Evolutionary conservation across 1,140 invertebrate species (phyloP), one percentile per base, ranked within the genome.

Genomic region (Bombus waltoni): DNA sequence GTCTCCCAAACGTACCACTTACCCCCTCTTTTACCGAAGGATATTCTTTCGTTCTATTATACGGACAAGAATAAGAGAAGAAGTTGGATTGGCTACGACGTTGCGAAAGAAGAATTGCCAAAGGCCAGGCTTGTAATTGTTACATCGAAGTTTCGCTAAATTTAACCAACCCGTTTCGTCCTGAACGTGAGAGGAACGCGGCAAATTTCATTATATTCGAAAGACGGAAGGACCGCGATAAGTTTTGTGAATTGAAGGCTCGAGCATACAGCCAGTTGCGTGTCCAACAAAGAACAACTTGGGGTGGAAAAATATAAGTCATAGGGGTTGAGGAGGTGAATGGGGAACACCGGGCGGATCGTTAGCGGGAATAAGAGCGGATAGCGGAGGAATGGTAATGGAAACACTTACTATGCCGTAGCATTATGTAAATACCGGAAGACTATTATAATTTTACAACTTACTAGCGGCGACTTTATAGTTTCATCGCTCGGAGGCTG

Each of bases 341-440:
- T 25, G n/a, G 22, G 65, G 22, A 35, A 40, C 59, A 44, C 18
- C 28, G 75, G 44, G 65, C 44, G 83, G 87, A 89, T 94, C 93
- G 92, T 94, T 93, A 94, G 84, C 83, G 76, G 74, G 92, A 90
- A 92, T 94, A 93, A 93, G 89, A 90, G 90, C 85, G 87, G 86
- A 92, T 91, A 89, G 87, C 88, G 59, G 85, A 65, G 88, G 74
- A 92, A 93, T 90, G 90, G 88, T 93, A 93, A 93, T 93, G 88
- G 92, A 93, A 93, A 94, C 87, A 93, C 93, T 94, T 94, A 94
- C 94, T 94, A 94, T 94, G 87, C 89, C 92, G 88, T 92, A 89
- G 92, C 90, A 94, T 94, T 94, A 94, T 94, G 93, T 93, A 94
- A 94, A 94, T 94, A 94, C 92, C 92, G 92, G 91, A 93, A 94